A percentile compares a stretch with the other conserved stretches of the same genome.
Conservation (phyloP, 2,113 vertebrate species). For the Gymnorhina tibicen region DNA sequence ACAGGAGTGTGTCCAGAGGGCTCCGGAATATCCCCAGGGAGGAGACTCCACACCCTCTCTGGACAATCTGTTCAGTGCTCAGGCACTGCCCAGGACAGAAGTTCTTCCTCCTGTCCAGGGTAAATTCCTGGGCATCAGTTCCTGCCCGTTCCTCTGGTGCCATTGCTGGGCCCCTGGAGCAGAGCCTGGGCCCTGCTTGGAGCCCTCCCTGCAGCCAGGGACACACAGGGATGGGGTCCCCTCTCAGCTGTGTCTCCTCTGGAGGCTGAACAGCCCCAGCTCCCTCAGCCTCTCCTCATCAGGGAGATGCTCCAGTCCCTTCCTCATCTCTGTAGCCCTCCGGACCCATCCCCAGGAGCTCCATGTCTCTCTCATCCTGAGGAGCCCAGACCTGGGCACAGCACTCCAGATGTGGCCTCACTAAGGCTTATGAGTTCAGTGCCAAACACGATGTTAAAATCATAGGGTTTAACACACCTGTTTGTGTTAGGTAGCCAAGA, state of each 20-base stretch:
- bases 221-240: neutral
- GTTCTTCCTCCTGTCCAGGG: fast-evolving
- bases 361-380: too few relatives aligned
- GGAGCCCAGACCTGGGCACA: neutral
- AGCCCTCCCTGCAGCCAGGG: neutral
- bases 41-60: neutral
- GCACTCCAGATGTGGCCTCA: neutral
- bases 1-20: neutral
- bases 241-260: neutral
- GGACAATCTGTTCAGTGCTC: neutral
- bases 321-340: neutral
- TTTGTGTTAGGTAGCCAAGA: neutral
- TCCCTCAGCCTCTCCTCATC: too few relatives aligned
- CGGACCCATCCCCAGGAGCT: fast-evolving
- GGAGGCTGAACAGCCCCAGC: too few relatives aligned
- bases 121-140: neutral
- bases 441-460: neutral
- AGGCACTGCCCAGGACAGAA: neutral
- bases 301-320: neutral
- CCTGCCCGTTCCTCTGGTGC: neutral
- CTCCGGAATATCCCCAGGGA: neutral
- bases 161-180: neutral
- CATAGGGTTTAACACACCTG: neutral
- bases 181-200: neutral
- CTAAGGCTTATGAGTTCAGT: neutral